Conservation (phyloP, 1,140 invertebrate species). For the Pinna nobilis region DNA sequence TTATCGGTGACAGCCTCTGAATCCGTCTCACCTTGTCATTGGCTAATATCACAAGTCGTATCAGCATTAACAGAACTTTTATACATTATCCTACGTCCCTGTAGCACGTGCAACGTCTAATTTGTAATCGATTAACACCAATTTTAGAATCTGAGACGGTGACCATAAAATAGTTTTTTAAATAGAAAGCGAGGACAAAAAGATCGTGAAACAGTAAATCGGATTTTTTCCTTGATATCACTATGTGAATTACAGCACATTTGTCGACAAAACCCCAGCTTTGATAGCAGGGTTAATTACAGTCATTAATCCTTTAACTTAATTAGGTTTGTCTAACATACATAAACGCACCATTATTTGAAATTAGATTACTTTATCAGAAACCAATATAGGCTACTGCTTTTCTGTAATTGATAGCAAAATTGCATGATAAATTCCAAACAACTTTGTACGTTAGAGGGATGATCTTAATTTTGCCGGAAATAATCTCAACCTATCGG, state of each 20-base stretch:
- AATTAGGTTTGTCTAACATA: conserved; percentile 29
- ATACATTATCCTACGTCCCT: conserved; percentile 7
- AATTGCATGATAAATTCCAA: conserved; percentile 10
- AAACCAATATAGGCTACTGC: conserved; percentile 18
- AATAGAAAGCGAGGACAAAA: conserved; percentile 19
- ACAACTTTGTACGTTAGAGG: neutral
- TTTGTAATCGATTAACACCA: conserved; percentile 41
- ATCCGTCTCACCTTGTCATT: conserved; percentile 16
- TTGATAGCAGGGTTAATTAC: conserved; percentile 25
- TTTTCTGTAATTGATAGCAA: conserved; percentile 25
- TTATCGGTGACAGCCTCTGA: conserved; percentile 10
- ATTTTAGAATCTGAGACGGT: conserved; percentile 22
- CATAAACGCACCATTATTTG: conserved; percentile 32
- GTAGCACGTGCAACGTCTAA: conserved; percentile 32
- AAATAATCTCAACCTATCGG: conserved; percentile 2
- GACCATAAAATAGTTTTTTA: conserved; percentile 32
- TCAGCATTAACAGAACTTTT: conserved; percentile 22
- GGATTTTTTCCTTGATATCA: conserved; percentile 21
- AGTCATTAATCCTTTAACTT: conserved; percentile 35
- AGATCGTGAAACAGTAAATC: conserved; percentile 1
- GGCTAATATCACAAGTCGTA: conserved; percentile 24
- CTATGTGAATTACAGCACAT: conserved; percentile 26
- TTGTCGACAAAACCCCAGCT: conserved; percentile 19
- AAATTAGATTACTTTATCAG: conserved; percentile 31
- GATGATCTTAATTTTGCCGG: neutral